Evolutionary conservation across 1,140 invertebrate species (phyloP), one percentile per base, ranked within the genome.

Genomic region (Lordiphosa collinella): DNA sequence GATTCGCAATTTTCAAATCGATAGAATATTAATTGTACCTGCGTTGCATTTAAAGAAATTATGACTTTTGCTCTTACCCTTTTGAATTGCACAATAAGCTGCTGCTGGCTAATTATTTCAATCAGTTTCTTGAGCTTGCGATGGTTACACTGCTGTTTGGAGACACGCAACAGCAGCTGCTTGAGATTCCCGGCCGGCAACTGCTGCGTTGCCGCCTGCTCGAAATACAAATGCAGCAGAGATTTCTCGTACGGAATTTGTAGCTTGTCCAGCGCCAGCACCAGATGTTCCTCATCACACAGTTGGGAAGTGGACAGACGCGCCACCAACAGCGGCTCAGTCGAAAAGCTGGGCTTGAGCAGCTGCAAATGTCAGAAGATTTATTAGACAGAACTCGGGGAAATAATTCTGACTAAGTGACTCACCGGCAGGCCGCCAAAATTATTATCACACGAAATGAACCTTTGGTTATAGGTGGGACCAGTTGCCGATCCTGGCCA

Each of bases 181-280:
- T 72, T 85, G 6, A 88, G 49, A 69, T 85, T 68, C 14, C 51
- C 54, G 10, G 12, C 22, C n/a, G 14, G 9, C 41, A 22, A 32
- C 16, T n/a, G 25, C 13, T 14, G 52, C 29, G 56, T 32, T 11
- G 22, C 22, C 10, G 54, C 41, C 32, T 50, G 35, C 10, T 84
- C 54, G 22, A 86, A 86, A 40, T 76, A 80, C 16, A 35, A 31
- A 36, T 75, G 80, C 50, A 88, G 54, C 11, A 74, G 52, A 7
- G 71, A 54, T 37, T 60, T 60, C 41, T 88, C 78, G 48, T 86
- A 88, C 40, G 75, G 47, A 37, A 88, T 60, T 46, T 87, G 59
- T 59, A 88, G 65, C 58, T 84, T 74, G 43, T 88, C 80, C 53
- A 88, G 70, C 49, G 87, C 79, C 66, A 86, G 79, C 72, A 84